Evolutionary conservation across 1,140 invertebrate species (phyloP), one percentile per base, ranked within the genome.

Genomic region (Lucilia cuprina): DNA sequence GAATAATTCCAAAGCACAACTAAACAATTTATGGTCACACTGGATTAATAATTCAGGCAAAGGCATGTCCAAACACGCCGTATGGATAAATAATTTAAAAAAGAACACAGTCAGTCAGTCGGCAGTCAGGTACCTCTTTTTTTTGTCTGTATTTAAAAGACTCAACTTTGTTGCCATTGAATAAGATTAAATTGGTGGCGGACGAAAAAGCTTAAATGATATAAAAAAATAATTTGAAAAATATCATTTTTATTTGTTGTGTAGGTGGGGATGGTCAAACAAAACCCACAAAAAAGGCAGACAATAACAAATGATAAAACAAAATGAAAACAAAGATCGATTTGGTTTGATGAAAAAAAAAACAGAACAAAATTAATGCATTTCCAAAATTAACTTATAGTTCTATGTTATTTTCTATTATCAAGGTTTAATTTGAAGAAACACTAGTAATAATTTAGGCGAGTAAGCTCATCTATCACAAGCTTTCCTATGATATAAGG

Each of bases 1-100:
- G 34, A 80, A 70, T 80, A 47, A 80, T n/a, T 47, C 34, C 34
- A 50, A 80, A 25, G 30, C 35, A 78, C 35, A 49, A 47, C 34
- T n/a, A 41, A n/a, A 17, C 19, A 47, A 80, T 80, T 80, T 80
- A 80, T 80, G 77, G 41, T 50, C 77, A 80, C 77, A 49, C 41
- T 35, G 47, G 47, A 80, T 80, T 49, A 80, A 80, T 80, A 80
- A 80, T 80, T 80, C 21, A 80, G 41, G 17, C 77, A 49, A 80
- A 80, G 77, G 47, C 77, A 49, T 80, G 77, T 49, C 9, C 77
- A 80, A 80, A 80, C 77, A 80, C 41, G n/a, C 21, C 19, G 25
- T 80, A 80, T 80, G 77, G 77, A 50, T 21, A 80, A 80, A 80
- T 49, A 49, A 80, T 80, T 80, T 80, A 80, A 80, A 80, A 49